phyloP scores from a whole-genome alignment of 2,113 vertebrate species.

The Spilogale gracilis region DNA sequence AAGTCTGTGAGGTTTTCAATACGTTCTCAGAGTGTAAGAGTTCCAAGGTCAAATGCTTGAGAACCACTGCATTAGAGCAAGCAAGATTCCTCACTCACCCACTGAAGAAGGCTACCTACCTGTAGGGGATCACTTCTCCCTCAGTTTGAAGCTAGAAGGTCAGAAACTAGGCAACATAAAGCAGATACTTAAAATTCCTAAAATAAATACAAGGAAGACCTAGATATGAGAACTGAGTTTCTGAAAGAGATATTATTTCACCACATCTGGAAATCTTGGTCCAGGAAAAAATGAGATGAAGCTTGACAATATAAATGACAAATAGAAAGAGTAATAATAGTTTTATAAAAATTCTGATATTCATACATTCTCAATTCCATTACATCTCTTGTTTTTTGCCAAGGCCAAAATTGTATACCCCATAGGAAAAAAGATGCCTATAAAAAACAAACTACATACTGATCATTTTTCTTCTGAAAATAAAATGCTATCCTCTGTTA shows the following conservation, averaged over 20 bases:
- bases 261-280: constrained; percentile 65
- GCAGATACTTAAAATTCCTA: constrained; percentile 62
- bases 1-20: not conserved
- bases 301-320: constrained; percentile 30
- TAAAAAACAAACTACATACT: constrained; percentile 73
- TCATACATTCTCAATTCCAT: constrained; percentile 58
- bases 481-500: constrained; percentile 60
- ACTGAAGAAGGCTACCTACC: not conserved
- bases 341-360: constrained; percentile 71
- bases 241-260: constrained; percentile 40
- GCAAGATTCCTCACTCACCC: not conserved
- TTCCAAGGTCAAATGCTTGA: not conserved
- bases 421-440: constrained; percentile 58
- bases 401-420: constrained; percentile 55
- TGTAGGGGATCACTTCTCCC: not conserved
- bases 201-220: constrained; percentile 52
- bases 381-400: constrained; percentile 45
- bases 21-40: not conserved
- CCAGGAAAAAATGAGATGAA: constrained; percentile 22
- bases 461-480: constrained; percentile 75
- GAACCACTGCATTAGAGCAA: not conserved
- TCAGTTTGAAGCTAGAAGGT: constrained; percentile 35
- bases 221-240: constrained; percentile 48
- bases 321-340: not conserved
- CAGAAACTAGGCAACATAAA: constrained; percentile 28